Conservation (phyloP, 2,797 vertebrate genomes). For the Fistularia tabacaria region DNA sequence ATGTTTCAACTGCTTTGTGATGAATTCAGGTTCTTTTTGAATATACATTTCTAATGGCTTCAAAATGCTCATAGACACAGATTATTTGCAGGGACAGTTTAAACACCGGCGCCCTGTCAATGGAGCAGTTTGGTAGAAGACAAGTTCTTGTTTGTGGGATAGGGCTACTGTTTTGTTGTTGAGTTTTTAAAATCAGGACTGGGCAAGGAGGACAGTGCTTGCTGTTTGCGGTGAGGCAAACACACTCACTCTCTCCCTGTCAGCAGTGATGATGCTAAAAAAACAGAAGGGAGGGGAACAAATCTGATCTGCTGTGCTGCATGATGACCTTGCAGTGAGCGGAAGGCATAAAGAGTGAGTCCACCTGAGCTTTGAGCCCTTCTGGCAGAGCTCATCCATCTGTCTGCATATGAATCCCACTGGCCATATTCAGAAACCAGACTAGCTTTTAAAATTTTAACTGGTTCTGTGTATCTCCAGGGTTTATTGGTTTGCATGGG, state of each 20-base stretch:
- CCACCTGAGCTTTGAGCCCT: slow-evolving; percentile 68
- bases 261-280: slow-evolving; percentile 15
- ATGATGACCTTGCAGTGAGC: slow-evolving; percentile 65
- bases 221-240: slow-evolving; percentile 1
- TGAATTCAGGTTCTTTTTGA: slow-evolving; percentile 23
- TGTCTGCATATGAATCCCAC: slow-evolving; percentile 60
- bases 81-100: no score
- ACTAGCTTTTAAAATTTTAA: no score
- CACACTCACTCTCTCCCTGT: slow-evolving; percentile 13
- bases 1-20: slow-evolving; percentile 36
- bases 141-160: slow-evolving; percentile 22
- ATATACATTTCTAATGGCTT: no score
- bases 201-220: neutral
- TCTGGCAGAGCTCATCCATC: slow-evolving; percentile 65
- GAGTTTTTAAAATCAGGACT: slow-evolving; percentile 21
- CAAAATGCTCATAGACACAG: no score
- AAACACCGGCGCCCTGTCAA: no score
- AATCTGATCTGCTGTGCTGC: slow-evolving; percentile 54
- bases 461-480: no score
- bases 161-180: slow-evolving; percentile 31
- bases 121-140: neutral
- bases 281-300: slow-evolving; percentile 28
- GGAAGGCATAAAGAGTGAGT: slow-evolving; percentile 27
- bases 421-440: neutral
- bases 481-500: no score